Evolutionary conservation across 2,888 invertebrate genomes (phyloP).

Genomic region (Iphiclides podalirius): DNA sequence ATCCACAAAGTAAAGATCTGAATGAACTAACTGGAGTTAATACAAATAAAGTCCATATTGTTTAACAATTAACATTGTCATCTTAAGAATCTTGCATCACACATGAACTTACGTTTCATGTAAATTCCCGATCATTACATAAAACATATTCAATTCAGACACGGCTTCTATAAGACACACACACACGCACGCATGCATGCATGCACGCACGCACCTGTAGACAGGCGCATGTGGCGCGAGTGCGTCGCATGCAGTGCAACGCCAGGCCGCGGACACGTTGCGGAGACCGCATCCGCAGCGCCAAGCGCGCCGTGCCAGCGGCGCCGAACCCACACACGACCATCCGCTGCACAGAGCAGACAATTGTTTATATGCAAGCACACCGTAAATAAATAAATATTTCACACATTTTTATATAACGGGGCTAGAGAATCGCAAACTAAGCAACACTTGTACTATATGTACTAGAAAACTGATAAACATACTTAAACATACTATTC

Average conservation of each 20-base stretch:
- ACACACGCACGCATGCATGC: background rate
- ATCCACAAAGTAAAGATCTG: no score
- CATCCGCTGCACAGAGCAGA: conserved; percentile 67
- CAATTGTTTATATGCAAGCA: background rate
- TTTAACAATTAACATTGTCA: no score
- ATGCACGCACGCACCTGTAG: conserved; percentile 49
- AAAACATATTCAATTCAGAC: background rate
- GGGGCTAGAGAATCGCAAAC: no score
- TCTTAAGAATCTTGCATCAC: no score
- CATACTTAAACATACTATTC: no score
- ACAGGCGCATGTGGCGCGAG: conserved; percentile 75
- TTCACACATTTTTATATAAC: no score
- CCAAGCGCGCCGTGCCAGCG: conserved; percentile 71
- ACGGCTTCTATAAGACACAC: conserved; percentile 1
- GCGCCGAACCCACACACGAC: conserved; percentile 75
- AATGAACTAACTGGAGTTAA: no score
- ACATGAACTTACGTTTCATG: no score
- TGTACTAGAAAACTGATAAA: no score
- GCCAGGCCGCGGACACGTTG: conserved; percentile 76
- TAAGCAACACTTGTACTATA: no score
- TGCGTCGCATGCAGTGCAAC: conserved; percentile 73
- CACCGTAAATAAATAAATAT: background rate
- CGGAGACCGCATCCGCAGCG: conserved; percentile 70
- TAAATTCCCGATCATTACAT: no score
- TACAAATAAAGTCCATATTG: no score